A percentile compares a stretch with the other conserved stretches of the same genome.
Evolutionary conservation across 2,797 vertebrate species (phyloP).

Genomic region (Xenopus petersii): DNA sequence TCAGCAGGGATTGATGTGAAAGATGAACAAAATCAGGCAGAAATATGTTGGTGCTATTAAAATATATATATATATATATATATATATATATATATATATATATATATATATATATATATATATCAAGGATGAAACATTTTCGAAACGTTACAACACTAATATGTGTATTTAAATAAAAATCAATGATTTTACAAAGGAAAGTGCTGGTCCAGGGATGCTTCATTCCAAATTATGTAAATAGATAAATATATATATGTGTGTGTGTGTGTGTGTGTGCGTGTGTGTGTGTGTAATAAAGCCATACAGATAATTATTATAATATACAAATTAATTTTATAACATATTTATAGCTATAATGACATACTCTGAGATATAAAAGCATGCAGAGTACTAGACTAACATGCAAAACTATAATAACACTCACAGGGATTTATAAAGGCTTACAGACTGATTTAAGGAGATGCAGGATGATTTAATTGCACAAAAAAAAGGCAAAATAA

Average conservation of each 20-base stretch:
- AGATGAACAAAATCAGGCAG: neutral
- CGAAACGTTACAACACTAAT: neutral
- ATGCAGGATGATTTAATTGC: too few species aligned
- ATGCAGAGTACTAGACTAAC: neutral
- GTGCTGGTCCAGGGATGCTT: too few species aligned
- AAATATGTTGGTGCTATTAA: too few species aligned
- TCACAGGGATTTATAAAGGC: neutral
- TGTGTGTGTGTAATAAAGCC: neutral
- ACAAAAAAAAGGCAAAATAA: too few species aligned
- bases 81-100: too few species aligned
- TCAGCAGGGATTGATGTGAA: neutral
- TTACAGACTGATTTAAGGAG: neutral
- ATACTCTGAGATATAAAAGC: neutral
- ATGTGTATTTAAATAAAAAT: too few species aligned
- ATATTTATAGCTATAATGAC: neutral
- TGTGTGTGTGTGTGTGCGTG: neutral
- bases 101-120: too few species aligned
- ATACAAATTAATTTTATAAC: neutral
- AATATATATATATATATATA: too few species aligned
- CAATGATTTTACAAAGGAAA: too few species aligned
- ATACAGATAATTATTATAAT: neutral
- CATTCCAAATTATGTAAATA: too few species aligned
- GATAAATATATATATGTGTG: neutral
- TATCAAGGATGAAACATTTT: too few species aligned
- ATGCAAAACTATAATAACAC: neutral